Base-by-base conservation (phyloP, 2,888 invertebrate species). In the Rhagium mordax region DNA sequence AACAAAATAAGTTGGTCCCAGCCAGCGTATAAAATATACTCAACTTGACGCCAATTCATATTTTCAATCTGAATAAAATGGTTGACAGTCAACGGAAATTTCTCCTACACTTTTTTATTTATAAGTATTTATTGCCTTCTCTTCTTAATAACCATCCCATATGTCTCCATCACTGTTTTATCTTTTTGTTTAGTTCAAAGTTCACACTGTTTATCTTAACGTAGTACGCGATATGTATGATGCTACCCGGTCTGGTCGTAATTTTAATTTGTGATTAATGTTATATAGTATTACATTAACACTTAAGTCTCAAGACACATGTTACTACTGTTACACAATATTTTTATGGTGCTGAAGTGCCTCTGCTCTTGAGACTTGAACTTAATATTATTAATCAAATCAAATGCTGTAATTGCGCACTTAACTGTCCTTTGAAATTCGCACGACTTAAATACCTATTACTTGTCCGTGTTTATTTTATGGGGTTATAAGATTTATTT, bases 221-320 rank as follows among this genome's bases (percentile, higher is more conserved):
- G 13, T 61, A 20, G 20, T 20, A 61, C 20, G 61, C 21, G 51
- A 15, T 51, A 64, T 64, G 47, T 49, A 48, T 24, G 62, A 48
- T 24, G 62, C 27, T 49, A 16, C 62, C 49, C 21, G 51, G 33
- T 8, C 15, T 49, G 49, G 64, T 24, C 61, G 41, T 61, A 64
- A 64, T 47, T 51, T 64, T 21, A 49, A 64, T 64, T 49, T 10
- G 49, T 64, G 64, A 49, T 64, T 64, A 64, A 64, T 64, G 64
- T 27, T 48, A 24, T 64, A 64, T 49, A 49, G 64, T 49, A 18
- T 64, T 51, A 64, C 64, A 51, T 64, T 64, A 64, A 64, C 64
- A 64, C 49, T 64, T 18, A n/a, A n/a, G n/a, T n/a, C 13, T 10
- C 20, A 59, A 29, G 59, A 15, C 64, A 64, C 27, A 29, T 64